Conservation (phyloP, 2,797 vertebrate species). For the Micrastur ruficollis region DNA sequence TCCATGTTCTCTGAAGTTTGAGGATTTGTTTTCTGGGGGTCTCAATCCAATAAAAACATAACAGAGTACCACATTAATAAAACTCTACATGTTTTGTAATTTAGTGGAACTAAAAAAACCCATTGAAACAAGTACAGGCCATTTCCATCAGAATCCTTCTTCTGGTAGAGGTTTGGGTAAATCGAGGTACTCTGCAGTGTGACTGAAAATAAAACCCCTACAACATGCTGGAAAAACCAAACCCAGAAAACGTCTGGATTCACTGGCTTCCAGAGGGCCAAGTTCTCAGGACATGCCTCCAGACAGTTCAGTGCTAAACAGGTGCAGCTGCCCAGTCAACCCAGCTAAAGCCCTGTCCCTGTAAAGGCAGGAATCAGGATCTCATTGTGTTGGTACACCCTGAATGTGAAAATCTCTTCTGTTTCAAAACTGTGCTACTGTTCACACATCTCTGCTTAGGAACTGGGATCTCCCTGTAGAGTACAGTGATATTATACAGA, state of each 20-base stretch:
- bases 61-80: neutral
- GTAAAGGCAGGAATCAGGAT: neutral
- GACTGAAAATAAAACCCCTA: neutral
- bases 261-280: neutral
- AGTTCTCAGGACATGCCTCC: neutral
- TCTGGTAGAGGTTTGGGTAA: neutral
- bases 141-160: neutral
- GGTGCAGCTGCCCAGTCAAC: neutral
- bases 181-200: neutral
- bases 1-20: neutral
- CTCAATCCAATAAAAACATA: neutral
- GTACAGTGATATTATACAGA: neutral
- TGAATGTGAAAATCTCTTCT: neutral
- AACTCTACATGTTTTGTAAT: neutral
- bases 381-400: fast-evolving
- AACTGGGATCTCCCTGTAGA: neutral
- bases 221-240: neutral
- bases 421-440: neutral
- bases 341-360: neutral
- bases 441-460: neutral
- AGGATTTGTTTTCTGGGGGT: neutral
- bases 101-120: neutral
- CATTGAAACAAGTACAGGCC: neutral
- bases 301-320: neutral
- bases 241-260: neutral